A percentile compares a stretch with the other conserved stretches of the same genome.
Evolutionary conservation across 2,888 invertebrate species (phyloP).

Genomic region (Griposia aprilina): DNA sequence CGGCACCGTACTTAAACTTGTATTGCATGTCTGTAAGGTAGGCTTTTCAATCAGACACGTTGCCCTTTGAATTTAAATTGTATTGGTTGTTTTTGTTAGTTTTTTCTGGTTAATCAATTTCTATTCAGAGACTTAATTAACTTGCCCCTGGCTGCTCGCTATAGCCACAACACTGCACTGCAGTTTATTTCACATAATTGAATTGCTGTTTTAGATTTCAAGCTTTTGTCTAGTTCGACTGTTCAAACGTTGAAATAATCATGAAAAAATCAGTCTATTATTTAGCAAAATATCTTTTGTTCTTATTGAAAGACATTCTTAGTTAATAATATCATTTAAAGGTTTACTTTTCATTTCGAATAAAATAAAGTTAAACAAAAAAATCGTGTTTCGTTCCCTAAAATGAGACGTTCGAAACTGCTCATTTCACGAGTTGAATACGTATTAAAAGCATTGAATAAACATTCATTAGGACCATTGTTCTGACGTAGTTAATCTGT

Average conservation of each 20-base stretch:
- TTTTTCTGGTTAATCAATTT: constrained; percentile 65
- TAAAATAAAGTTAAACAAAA: background rate
- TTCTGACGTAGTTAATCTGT: constrained; percentile 66
- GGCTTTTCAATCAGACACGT: constrained; percentile 84
- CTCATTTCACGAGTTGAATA: constrained; percentile 36
- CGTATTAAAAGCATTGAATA: constrained; percentile 62
- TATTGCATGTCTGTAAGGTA: constrained; percentile 85
- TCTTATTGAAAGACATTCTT: background rate
- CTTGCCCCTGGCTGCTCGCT: constrained; percentile 40
- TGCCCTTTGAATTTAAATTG: constrained; percentile 69
- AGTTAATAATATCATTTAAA: background rate
- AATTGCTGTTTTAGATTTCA: constrained; percentile 30
- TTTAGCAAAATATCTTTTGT: background rate
- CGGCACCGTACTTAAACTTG: constrained; percentile 78
- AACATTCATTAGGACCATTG: constrained; percentile 65
- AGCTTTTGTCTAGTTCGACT: constrained; percentile 14
- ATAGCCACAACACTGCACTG: constrained; percentile 47
- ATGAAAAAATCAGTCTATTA: background rate
- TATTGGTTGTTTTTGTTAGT: constrained; percentile 64
- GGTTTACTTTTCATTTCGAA: background rate
- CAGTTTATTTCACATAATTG: constrained; percentile 53
- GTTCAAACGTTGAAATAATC: constrained; percentile 1
- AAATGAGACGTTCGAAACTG: constrained; percentile 21
- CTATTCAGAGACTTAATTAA: constrained; percentile 74
- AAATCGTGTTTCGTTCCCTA: background rate